Conservation (phyloP, 2,113 vertebrate genomes). For the Oreochromis aureus region DNA sequence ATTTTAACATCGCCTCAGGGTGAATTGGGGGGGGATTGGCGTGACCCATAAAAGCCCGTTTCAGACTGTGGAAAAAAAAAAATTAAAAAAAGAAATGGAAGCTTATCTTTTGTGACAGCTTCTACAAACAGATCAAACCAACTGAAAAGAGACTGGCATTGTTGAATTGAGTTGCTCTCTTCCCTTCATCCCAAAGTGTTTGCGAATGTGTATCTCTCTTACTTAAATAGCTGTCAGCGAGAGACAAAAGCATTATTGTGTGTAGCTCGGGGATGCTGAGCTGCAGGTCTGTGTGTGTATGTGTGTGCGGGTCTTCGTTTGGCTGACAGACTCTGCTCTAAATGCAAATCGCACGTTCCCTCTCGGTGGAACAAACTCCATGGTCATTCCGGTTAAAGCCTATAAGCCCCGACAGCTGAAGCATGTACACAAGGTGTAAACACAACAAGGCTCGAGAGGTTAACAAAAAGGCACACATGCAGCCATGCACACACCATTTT, state of each 20-base stretch:
- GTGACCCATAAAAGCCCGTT: not conserved
- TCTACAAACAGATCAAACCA: constrained; percentile 6
- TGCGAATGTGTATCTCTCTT: not conserved
- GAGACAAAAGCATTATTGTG: not conserved
- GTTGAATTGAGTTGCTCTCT: not conserved
- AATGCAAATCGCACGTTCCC: not conserved
- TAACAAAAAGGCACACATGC: constrained; percentile 2
- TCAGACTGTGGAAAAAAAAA: not conserved
- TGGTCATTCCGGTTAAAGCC: not conserved
- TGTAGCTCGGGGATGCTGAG: not conserved
- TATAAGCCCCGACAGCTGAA: not conserved
- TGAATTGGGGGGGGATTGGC: not conserved
- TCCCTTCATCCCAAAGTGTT: not conserved
- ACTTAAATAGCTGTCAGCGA: not conserved
- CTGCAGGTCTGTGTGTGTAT: not conserved
- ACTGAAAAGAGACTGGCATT: not conserved
- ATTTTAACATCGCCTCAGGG: constrained; percentile 3
- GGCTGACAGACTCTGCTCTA: not conserved
- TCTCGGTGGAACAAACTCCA: not conserved
- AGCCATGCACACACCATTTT: not conserved
- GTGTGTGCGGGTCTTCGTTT: fast-evolving
- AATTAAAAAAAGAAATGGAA: not conserved
- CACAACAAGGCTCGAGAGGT: not conserved
- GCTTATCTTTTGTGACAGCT: constrained; percentile 4
- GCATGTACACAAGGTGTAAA: not conserved